Evolutionary conservation across 2,113 vertebrate species (phyloP).

Genomic region (Astur gentilis): DNA sequence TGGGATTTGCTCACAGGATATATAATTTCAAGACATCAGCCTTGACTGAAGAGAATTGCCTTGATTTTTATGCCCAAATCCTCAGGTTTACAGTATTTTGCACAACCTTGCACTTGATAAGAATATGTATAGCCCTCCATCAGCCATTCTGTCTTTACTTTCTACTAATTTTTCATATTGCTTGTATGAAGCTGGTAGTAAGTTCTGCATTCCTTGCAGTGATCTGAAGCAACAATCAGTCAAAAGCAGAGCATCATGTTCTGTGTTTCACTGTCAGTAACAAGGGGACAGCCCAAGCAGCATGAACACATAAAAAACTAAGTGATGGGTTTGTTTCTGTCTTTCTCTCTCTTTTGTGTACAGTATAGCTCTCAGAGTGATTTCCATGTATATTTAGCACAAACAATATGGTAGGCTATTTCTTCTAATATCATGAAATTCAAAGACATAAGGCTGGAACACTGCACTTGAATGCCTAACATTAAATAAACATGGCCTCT

Average conservation of each 20-base stretch:
- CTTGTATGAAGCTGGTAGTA: background rate
- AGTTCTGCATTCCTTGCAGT: background rate
- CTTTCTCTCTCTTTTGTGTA: background rate
- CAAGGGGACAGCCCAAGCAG: background rate
- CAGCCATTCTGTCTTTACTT: background rate
- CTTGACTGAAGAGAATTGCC: background rate
- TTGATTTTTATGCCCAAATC: background rate
- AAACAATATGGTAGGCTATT: background rate
- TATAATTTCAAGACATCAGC: background rate
- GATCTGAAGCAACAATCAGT: background rate
- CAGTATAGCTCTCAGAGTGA: rapidly evolving
- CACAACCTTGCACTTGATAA: background rate
- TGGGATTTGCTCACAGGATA: background rate
- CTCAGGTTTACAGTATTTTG: background rate
- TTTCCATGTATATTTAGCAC: background rate
- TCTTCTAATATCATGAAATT: background rate
- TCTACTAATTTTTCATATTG: background rate
- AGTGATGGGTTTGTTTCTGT: background rate
- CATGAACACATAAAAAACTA: background rate
- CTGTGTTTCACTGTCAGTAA: background rate
- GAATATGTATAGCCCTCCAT: background rate
- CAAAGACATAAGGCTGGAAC: background rate
- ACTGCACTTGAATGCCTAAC: background rate
- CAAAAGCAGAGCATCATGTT: background rate
- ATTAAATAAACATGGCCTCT: slow-evolving; percentile 57